Percentiles rank a stretch among this genome's conserved stretches.
phyloP scores from a whole-genome alignment of 1,140 invertebrate species.

The Pseudomyrmex gracilis region DNA sequence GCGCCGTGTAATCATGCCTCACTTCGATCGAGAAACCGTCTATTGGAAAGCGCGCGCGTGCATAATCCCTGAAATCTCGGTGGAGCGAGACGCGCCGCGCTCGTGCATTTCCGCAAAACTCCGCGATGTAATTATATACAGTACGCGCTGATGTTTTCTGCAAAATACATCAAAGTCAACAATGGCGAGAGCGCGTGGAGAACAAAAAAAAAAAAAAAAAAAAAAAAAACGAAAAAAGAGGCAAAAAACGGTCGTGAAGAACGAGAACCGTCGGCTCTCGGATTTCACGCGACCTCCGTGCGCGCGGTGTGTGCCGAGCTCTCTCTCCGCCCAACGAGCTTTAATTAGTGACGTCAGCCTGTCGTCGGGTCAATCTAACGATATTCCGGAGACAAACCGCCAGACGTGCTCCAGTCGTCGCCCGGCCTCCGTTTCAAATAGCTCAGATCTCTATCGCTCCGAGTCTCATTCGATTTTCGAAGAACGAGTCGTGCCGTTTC shows the following conservation, averaged over 20 bases:
- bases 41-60: not conserved
- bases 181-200: conserved; percentile 17
- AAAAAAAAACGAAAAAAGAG: not conserved
- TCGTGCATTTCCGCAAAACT: conserved; percentile 33
- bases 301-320: conserved; percentile 16
- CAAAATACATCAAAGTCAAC: conserved; percentile 66
- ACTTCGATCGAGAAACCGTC: conserved; percentile 15
- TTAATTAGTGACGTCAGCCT: conserved; percentile 85
- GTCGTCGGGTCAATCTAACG: conserved; percentile 83
- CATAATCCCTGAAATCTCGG: not conserved
- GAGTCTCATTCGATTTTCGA: not conserved
- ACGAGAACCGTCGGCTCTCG: conserved; percentile 49
- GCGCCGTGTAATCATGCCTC: not conserved
- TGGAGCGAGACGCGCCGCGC: not conserved
- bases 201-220: not conserved
- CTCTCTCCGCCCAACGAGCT: conserved; percentile 78
- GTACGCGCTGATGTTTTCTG: conserved; percentile 32
- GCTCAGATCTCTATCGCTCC: conserved; percentile 25
- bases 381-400: conserved; percentile 81
- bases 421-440: conserved; percentile 53
- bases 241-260: not conserved
- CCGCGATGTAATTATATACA: conserved; percentile 66
- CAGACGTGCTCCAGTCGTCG: conserved; percentile 67
- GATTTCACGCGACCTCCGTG: conserved; percentile 59
- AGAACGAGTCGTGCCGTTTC: not conserved